Evolutionary conservation across 2,113 vertebrate genomes (phyloP), one percentile per base, ranked within the genome.

Genomic region (Oryzias celebensis): DNA sequence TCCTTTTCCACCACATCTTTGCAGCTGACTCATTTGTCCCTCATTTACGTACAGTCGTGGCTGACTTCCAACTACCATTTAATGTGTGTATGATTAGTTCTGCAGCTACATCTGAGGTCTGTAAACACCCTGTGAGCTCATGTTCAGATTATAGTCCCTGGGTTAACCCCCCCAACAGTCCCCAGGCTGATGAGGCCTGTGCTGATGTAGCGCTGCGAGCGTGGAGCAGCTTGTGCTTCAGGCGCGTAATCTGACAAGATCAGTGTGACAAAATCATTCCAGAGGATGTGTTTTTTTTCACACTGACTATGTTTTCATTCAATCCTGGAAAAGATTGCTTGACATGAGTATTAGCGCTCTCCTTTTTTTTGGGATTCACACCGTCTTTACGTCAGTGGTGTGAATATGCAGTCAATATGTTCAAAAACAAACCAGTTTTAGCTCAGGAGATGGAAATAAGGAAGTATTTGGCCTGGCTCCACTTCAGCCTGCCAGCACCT

Each of bases 241-340:
- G 58, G 46, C 22, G 10, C 41, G 2, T 62, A 53, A 69, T 79
- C 67, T 70, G 52, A 68, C 49, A 57, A 67, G 58, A 73, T 81
- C 44, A 70, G 54, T 36, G 49, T 43, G 18, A 60, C 71, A 24
- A 58, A 62, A 72, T 58, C 36, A 51, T 23, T 41, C 43, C 61
- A 54, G 14, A 28, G 55, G 71, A 71, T 50, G 52, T 22, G 67
- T 51, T 60, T 57, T 24, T 24, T 22, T 41, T 22, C 55, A 57
- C n/a, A 26, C 18, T 20, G 16, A 36, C 48, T 51, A 12, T 17
- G 47, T 54, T 64, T 52, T 58, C 3, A 42, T 54, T 75, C 71
- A 26, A 70, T 72, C 42, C 49, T 7, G 41, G 55, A 28, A 59
- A 24, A 23, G 58, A 16, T 18, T 3, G 17, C 22, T 52, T 18